phyloP scores from a whole-genome alignment of 2,888 invertebrate genomes.

The Cephus spinipes region DNA sequence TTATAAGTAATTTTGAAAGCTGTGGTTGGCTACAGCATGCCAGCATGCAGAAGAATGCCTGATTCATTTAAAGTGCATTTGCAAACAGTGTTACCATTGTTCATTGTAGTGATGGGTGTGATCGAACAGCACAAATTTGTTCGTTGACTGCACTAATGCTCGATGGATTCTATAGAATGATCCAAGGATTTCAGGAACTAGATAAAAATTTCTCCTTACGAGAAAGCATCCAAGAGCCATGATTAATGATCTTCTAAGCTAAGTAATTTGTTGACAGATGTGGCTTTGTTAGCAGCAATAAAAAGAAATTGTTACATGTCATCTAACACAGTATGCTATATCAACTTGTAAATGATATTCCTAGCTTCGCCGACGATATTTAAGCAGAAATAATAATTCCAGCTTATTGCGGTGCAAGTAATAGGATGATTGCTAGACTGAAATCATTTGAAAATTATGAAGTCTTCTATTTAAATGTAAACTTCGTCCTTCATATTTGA shows the following conservation, averaged over 20 bases:
- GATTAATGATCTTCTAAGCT: too few species aligned
- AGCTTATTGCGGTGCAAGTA: too few species aligned
- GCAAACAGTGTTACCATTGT: conserved; percentile 91
- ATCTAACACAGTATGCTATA: conserved; percentile 81
- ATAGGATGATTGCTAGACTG: too few species aligned
- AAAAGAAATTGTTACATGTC: conserved; percentile 88
- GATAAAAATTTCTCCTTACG: conserved; percentile 1
- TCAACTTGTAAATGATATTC: conserved; percentile 88
- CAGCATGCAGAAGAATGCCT: conserved; percentile 76
- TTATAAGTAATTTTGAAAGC: conserved; percentile 90
- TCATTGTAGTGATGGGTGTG: conserved; percentile 99
- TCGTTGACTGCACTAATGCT: conserved; percentile 90
- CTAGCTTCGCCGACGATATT: neutral
- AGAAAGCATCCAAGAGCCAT: neutral
- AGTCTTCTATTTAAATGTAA: too few species aligned
- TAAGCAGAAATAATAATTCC: neutral
- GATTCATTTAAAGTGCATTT: conserved; percentile 89
- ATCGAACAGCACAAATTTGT: conserved; percentile 98
- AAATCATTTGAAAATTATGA: too few species aligned
- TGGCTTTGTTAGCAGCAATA: conserved; percentile 87
- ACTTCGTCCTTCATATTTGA: too few species aligned
- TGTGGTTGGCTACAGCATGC: conserved; percentile 92
- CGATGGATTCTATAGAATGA: conserved; percentile 96
- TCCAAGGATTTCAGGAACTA: conserved; percentile 90
- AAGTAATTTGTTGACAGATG: conserved; percentile 89